These are phyloP conservation scores for Phortica variegata DNA, from an alignment of 1,140 invertebrate species.

Conservation along the genomic window DNA sequence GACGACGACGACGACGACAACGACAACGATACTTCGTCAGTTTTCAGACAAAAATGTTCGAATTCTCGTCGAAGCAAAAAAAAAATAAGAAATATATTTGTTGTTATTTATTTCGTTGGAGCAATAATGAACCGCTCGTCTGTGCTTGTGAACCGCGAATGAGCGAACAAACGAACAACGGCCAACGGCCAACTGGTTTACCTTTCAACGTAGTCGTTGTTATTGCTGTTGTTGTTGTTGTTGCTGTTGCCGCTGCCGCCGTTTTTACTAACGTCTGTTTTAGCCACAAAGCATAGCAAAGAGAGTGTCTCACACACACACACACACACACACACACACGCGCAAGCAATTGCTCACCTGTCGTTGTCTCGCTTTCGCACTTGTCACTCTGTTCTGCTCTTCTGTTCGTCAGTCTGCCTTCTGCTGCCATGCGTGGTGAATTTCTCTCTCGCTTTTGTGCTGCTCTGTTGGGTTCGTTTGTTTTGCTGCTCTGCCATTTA, in stretches of 20 bases:
- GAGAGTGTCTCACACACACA: too few relatives aligned
- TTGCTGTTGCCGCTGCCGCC: slow-evolving; percentile 1
- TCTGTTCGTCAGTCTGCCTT: too few relatives aligned
- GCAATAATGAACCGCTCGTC: slow-evolving; percentile 38
- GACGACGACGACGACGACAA: too few relatives aligned
- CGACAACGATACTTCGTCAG: too few relatives aligned
- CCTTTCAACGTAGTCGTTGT: neutral
- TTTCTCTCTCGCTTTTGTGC: slow-evolving; percentile 8
- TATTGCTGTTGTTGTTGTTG: neutral
- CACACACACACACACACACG: too few relatives aligned
- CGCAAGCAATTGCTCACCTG: slow-evolving; percentile 1
- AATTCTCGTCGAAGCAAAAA: too few relatives aligned
- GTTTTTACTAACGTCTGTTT: too few relatives aligned
- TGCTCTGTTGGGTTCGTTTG: neutral
- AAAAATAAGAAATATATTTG: too few relatives aligned
- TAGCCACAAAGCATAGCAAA: too few relatives aligned
- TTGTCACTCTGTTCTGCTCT: neutral
- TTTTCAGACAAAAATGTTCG: too few relatives aligned
- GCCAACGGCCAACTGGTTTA: neutral
- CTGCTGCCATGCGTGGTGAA: slow-evolving; percentile 27
- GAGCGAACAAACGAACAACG: slow-evolving; percentile 13
- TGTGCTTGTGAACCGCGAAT: slow-evolving; percentile 51
- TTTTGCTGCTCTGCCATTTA: slow-evolving; percentile 35
- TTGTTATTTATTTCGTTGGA: too few relatives aligned
- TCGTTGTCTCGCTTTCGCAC: slow-evolving; percentile 36